A percentile compares a stretch with the other conserved stretches of the same genome.
phyloP scores from a whole-genome alignment of 1,140 invertebrate genomes.

The Andricus grossulariae region DNA sequence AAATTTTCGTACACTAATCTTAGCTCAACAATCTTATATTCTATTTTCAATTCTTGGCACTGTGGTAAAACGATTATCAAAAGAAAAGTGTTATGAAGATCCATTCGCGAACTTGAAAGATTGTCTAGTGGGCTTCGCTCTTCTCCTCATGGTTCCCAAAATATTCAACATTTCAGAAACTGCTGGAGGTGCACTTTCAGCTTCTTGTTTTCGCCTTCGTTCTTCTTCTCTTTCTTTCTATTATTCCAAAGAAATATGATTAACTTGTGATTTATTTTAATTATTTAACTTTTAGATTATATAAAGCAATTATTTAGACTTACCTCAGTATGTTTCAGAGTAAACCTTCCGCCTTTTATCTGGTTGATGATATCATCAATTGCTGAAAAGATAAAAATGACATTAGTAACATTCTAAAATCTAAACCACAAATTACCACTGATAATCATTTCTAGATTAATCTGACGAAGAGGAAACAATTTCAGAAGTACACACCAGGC shows the following conservation, averaged over 20 bases:
- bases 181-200: constrained; percentile 77
- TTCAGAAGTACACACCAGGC: constrained; percentile 55
- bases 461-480: constrained; percentile 36
- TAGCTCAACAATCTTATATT: not conserved
- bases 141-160: constrained; percentile 81
- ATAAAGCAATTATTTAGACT: constrained; percentile 50
- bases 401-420: constrained; percentile 31
- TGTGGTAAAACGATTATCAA: not conserved
- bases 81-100: constrained; percentile 44
- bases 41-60: constrained; percentile 6
- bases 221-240: constrained; percentile 77
- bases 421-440: constrained; percentile 19
- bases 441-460: not conserved
- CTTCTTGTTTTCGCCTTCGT: constrained; percentile 78
- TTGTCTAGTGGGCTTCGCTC: constrained; percentile 70
- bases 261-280: constrained; percentile 37
- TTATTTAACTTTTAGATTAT: constrained; percentile 24
- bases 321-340: constrained; percentile 80
- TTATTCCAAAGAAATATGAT: constrained; percentile 41
- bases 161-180: constrained; percentile 85
- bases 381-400: constrained; percentile 66
- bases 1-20: constrained; percentile 7
- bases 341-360: constrained; percentile 86
- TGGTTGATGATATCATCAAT: constrained; percentile 86
- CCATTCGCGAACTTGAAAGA: constrained; percentile 58